Evolutionary conservation across 2,113 vertebrate genomes (phyloP).

Genomic region (Pseudorasbora parva): DNA sequence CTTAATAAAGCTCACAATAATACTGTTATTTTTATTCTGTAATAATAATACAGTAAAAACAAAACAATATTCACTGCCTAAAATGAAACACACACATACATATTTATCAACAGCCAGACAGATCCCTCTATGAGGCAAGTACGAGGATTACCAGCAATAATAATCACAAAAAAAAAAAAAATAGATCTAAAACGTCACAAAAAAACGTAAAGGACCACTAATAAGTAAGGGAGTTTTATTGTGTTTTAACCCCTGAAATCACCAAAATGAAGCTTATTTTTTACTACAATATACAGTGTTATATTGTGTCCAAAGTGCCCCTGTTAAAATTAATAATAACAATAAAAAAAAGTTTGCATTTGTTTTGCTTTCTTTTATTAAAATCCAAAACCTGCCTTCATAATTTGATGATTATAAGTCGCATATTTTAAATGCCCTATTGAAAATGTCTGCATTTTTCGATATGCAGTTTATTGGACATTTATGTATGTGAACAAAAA

Average conservation of each 20-base stretch:
- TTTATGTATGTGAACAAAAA: constrained; percentile 11
- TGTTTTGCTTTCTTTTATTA: not conserved
- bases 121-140: constrained; percentile 43
- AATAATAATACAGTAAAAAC: constrained; percentile 41
- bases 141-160: constrained; percentile 59
- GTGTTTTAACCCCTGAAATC: constrained; percentile 57
- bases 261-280: constrained; percentile 57
- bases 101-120: constrained; percentile 3
- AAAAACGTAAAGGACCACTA: constrained; percentile 37
- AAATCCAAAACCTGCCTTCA: constrained; percentile 20
- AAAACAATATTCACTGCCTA: constrained; percentile 54
- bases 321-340: constrained; percentile 13
- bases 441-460: constrained; percentile 34
- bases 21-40: constrained; percentile 48
- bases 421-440: constrained; percentile 24
- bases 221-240: constrained; percentile 55
- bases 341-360: not conserved
- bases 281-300: constrained; percentile 38
- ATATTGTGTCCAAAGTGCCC: constrained; percentile 55
- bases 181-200: constrained; percentile 4
- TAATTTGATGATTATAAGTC: not conserved
- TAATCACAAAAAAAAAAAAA: constrained; percentile 23
- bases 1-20: constrained; percentile 61
- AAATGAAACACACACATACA: constrained; percentile 27
- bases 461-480: constrained; percentile 12